These are phyloP conservation scores for Ginglymostoma cirratum DNA, from an alignment of 2,113 vertebrate species.

Conservation along the genomic window DNA sequence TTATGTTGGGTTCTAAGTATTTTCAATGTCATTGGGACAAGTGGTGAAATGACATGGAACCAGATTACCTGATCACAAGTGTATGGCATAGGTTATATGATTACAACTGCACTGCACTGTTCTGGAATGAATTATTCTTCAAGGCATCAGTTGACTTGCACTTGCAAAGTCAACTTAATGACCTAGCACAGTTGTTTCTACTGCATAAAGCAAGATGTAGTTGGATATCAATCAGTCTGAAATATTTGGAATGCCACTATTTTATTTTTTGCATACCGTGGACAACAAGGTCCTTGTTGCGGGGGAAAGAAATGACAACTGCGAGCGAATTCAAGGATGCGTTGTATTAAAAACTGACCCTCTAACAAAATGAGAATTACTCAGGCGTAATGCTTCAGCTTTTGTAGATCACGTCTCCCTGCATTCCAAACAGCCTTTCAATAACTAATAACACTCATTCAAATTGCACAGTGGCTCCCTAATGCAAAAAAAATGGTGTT, in stretches of 20 bases:
- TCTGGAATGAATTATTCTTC: not conserved
- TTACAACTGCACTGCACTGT: not conserved
- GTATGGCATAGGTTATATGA: not conserved
- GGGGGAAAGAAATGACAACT: not conserved
- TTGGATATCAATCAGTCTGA: not conserved
- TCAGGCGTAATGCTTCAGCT: not conserved
- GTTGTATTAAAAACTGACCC: not conserved
- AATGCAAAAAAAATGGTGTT: not conserved
- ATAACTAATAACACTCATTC: not conserved
- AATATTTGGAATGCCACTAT: not conserved
- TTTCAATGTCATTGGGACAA: constrained; percentile 18
- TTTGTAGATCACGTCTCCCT: not conserved
- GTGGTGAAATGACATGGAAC: not conserved
- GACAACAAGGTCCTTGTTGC: not conserved
- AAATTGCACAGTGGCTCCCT: not conserved
- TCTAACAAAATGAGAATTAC: not conserved
- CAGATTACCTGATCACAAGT: not conserved
- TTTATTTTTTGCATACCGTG: not conserved
- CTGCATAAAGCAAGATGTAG: not conserved
- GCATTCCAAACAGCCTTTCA: not conserved
- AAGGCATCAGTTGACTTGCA: not conserved
- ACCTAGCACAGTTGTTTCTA: not conserved
- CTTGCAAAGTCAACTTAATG: not conserved
- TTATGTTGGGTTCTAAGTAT: not conserved
- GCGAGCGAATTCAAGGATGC: not conserved